phyloP scores from a whole-genome alignment of 1,140 invertebrate species.

The Scaptomyza pallida region DNA sequence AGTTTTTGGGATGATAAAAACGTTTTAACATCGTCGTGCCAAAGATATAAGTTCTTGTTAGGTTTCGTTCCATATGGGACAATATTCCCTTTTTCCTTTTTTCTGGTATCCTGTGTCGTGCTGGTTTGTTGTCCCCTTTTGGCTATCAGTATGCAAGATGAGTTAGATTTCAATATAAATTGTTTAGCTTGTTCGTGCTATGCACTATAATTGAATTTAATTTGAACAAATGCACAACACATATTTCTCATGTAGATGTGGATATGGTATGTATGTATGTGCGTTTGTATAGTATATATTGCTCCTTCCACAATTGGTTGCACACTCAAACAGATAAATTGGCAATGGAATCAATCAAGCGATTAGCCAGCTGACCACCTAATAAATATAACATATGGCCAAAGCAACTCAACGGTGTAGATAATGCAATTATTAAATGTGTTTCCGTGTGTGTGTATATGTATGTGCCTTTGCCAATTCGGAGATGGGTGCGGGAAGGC shows the following conservation, averaged over 20 bases:
- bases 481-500: too few species aligned
- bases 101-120: not conserved
- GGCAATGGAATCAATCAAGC: conserved; percentile 19
- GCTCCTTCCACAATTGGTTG: not conserved
- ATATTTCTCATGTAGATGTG: not conserved
- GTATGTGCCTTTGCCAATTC: not conserved
- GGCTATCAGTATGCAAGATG: not conserved
- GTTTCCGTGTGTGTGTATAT: not conserved
- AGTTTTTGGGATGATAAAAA: too few species aligned
- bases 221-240: not conserved
- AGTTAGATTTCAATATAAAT: not conserved
- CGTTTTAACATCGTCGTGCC: too few species aligned
- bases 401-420: not conserved
- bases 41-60: too few species aligned
- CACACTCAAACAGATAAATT: conserved; percentile 2
- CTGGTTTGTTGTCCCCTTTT: too few species aligned
- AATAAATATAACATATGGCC: not conserved
- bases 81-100: too few species aligned
- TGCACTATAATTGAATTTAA: not conserved
- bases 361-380: not conserved
- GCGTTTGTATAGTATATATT: not conserved
- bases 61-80: too few species aligned
- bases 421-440: conserved; percentile 30
- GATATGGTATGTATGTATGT: too few species aligned
- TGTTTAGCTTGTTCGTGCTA: not conserved